phyloP scores from a whole-genome alignment of 2,113 vertebrate species.

The Psittacara wagleri region DNA sequence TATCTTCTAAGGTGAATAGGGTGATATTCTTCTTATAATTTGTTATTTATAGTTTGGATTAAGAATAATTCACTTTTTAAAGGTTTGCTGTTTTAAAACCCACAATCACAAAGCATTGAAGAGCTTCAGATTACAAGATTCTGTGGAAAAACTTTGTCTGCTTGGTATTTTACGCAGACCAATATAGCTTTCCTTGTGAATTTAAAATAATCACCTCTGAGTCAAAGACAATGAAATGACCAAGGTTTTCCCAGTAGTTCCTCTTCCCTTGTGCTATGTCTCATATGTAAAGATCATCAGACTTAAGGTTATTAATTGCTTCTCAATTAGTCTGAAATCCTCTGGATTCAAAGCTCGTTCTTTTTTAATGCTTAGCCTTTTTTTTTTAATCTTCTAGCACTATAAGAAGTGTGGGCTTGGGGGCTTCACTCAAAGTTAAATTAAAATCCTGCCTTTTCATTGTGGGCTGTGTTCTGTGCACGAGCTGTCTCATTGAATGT shows the following conservation, averaged over 20 bases:
- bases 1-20: not conserved
- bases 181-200: not conserved
- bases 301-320: not conserved
- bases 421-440: not conserved
- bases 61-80: not conserved
- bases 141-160: not conserved
- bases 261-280: not conserved
- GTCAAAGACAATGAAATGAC: not conserved
- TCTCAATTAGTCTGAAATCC: not conserved
- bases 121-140: not conserved
- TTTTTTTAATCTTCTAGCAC: not conserved
- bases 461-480: not conserved
- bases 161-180: not conserved
- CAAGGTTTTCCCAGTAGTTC: not conserved
- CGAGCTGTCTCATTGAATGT: fast-evolving
- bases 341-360: not conserved
- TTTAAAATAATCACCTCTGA: not conserved
- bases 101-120: not conserved
- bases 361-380: not conserved
- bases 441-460: not conserved
- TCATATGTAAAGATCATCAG: not conserved
- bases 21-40: not conserved
- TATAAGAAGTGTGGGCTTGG: not conserved
- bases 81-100: not conserved
- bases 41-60: not conserved